A percentile compares a stretch with the other conserved stretches of the same genome.
phyloP scores from a whole-genome alignment of 1,140 invertebrate species.

The Sesamia nonagrioides region DNA sequence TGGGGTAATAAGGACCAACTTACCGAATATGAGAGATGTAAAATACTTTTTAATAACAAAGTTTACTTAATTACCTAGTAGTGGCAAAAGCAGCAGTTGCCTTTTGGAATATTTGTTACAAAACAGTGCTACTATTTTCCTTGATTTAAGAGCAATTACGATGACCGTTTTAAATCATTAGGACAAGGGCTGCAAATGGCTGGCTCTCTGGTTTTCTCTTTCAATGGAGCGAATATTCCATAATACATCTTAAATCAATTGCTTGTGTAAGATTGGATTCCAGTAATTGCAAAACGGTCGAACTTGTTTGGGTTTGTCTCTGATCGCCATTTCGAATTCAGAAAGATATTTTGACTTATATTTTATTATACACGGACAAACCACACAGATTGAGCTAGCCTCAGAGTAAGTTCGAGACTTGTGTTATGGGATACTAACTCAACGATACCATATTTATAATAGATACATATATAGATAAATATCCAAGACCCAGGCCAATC shows the following conservation, averaged over 20 bases:
- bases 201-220: not conserved
- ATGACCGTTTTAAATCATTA: not conserved
- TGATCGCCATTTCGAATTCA: not conserved
- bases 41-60: too few relatives aligned
- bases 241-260: not conserved
- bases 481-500: too few relatives aligned
- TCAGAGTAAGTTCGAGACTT: too few relatives aligned
- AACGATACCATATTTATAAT: too few relatives aligned
- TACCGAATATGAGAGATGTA: too few relatives aligned
- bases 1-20: too few relatives aligned
- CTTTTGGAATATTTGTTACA: not conserved
- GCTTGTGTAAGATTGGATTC: not conserved
- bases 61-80: too few relatives aligned
- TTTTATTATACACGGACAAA: too few relatives aligned
- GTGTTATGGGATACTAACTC: too few relatives aligned
- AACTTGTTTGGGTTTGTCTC: not conserved
- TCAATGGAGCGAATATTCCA: slow-evolving; percentile 12
- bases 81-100: not conserved
- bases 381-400: too few relatives aligned
- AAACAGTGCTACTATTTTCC: not conserved
- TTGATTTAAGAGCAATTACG: not conserved
- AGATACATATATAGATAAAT: too few relatives aligned
- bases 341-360: too few relatives aligned
- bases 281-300: not conserved
- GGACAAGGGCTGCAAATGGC: not conserved